These are phyloP conservation scores for Saccopteryx bilineata DNA, from an alignment of 2,113 vertebrate genomes.

Conservation along the genomic window DNA sequence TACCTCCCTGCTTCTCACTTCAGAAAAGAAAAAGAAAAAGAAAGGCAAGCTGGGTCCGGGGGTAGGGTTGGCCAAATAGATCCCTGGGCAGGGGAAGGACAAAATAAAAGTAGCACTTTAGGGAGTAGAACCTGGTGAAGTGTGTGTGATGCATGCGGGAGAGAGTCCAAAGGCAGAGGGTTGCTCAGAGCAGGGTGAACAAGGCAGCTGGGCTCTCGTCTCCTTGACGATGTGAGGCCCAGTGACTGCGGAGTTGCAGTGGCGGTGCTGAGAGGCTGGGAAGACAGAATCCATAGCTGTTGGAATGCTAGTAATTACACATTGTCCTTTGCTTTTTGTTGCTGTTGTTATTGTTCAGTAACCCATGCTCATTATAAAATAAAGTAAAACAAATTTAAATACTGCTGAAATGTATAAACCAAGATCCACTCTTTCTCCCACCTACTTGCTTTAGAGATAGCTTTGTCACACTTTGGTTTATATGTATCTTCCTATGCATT, in stretches of 20 bases:
- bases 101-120: not conserved
- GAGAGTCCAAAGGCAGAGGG: not conserved
- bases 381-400: constrained; percentile 3
- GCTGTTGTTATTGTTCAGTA: not conserved
- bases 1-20: too few species aligned
- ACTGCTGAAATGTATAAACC: constrained; percentile 22
- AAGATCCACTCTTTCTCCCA: not conserved
- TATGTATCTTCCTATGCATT: not conserved
- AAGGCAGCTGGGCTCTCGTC: fast-evolving
- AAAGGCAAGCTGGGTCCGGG: too few species aligned
- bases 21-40: too few species aligned
- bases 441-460: not conserved
- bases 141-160: not conserved
- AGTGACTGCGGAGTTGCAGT: fast-evolving
- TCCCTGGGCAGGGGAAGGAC: not conserved
- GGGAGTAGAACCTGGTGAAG: not conserved
- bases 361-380: not conserved
- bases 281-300: too few species aligned
- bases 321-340: not conserved
- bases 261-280: fast-evolving
- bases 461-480: not conserved
- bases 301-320: not conserved
- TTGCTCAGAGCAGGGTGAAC: fast-evolving
- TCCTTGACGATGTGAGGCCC: not conserved
- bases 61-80: not conserved